phyloP scores from a whole-genome alignment of 2,797 vertebrate genomes.

The Varecia variegata region DNA sequence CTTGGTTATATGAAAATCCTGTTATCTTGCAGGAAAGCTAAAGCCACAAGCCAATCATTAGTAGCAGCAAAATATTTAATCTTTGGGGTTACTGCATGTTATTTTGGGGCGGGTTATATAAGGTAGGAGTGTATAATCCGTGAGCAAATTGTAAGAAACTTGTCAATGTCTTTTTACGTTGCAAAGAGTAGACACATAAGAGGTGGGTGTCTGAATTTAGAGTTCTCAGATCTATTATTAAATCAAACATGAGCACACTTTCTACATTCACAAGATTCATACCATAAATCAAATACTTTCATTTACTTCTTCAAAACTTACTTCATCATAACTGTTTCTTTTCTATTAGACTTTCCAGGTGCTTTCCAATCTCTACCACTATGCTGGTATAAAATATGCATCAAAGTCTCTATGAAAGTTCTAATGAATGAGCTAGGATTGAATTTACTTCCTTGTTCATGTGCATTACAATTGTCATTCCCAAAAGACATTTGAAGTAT shows the following conservation, averaged over 20 bases:
- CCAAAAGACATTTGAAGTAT: background rate
- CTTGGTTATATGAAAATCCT: background rate
- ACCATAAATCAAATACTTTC: background rate
- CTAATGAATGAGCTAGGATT: background rate
- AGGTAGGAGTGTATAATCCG: background rate
- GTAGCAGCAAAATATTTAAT: slow-evolving; percentile 33
- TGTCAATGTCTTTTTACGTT: slow-evolving; percentile 9
- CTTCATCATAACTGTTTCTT: background rate
- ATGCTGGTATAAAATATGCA: background rate
- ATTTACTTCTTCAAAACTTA: background rate
- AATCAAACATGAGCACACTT: background rate
- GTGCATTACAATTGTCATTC: background rate
- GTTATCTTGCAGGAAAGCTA: background rate
- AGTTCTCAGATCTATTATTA: slow-evolving; percentile 9
- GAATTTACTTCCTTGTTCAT: background rate
- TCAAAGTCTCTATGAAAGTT: background rate
- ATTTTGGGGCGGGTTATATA: slow-evolving; percentile 39
- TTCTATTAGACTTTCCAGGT: background rate
- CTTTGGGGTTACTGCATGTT: background rate
- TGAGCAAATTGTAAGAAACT: slow-evolving; percentile 39
- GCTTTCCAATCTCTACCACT: background rate
- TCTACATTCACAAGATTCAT: background rate
- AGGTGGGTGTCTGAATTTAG: background rate
- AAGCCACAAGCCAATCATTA: background rate
- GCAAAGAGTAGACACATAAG: background rate